Conservation (phyloP, 35 echinoderm and acorn worm genomes). For the Strongylocentrotus purpuratus region DNA sequence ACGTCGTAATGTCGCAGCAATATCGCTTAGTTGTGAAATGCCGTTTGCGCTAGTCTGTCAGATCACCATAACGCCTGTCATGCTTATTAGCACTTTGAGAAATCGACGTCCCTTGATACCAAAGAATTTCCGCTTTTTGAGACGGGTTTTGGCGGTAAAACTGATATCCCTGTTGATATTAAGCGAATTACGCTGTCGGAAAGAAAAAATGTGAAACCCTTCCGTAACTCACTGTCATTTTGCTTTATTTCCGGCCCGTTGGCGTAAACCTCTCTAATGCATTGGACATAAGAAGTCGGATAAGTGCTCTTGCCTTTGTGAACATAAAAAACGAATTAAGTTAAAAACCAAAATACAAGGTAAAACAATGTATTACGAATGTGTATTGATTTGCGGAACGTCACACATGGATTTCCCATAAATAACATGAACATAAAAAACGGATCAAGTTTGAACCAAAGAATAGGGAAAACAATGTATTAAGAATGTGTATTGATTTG, state of each 20-base stretch:
- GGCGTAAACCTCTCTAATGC: background rate
- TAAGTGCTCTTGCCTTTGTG: too few species aligned
- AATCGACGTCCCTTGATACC: background rate
- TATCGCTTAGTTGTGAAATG: background rate
- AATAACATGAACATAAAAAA: too few species aligned
- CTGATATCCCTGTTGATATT: background rate
- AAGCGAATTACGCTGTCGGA: background rate
- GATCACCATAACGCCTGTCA: background rate
- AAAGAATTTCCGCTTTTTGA: background rate
- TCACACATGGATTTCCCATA: too few species aligned
- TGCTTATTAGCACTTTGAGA: background rate
- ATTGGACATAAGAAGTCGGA: too few species aligned
- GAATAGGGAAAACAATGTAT: too few species aligned
- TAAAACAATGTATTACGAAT: too few species aligned
- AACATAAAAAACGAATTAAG: too few species aligned
- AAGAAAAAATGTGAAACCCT: background rate
- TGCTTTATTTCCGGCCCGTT: background rate
- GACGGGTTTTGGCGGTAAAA: background rate
- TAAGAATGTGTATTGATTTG: too few species aligned
- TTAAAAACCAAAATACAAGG: too few species aligned
- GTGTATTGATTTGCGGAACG: too few species aligned
- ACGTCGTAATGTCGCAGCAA: background rate
- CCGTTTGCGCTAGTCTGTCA: background rate
- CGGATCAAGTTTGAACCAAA: too few species aligned
- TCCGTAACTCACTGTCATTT: background rate